Base-by-base conservation (phyloP, 2,888 invertebrate genomes). In the Pristionchus mayeri region DNA sequence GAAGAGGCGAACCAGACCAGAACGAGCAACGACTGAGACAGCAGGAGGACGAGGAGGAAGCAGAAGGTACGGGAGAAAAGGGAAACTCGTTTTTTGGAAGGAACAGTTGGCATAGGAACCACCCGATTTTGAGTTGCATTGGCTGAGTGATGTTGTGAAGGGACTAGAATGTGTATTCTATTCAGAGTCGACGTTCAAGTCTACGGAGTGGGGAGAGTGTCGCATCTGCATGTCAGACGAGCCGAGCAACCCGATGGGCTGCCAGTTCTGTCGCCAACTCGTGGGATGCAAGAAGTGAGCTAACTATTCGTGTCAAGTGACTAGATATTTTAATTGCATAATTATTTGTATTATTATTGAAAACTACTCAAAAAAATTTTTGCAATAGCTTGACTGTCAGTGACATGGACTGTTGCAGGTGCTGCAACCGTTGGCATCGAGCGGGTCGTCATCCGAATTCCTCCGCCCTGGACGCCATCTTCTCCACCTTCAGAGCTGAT, bases 221-320 rank as follows among this genome's bases (percentile, higher is more conserved):
- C 76, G 76, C 30, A 78, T 78, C 30, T 78, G 76, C 50, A 78
- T 78, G 76, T 24, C 50, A 27, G 76, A 78, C 7, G 76, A 78
- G 4, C 76, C 76, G 50, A 27, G 50, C 48, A 50, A 78, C 30
- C 76, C 76, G 18, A 27, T 78, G 18, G 76, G 76, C 21, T 78
- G 76, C 76, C 48, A 78, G 40, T 50, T 50, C 76, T 78, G 76
- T 34, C 76, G 76, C 18, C 76, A 78, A 40, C 24, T 78, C 11
- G 76, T 78, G 16, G 76, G 76, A 21, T 78, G 76, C 50, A 78
- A 78, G 6, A 78, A 78, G 76, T 78, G 50, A 78, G 76, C 6
- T n/a, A 54, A 54, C 54, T 54, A 6, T 44, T 6, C 44, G 44
- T 6, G 44, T 9, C 44, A 44, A 44, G 44, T 9, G 44, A 9